phyloP scores from a whole-genome alignment of 1,140 invertebrate genomes.

The Bombus balteatus region DNA sequence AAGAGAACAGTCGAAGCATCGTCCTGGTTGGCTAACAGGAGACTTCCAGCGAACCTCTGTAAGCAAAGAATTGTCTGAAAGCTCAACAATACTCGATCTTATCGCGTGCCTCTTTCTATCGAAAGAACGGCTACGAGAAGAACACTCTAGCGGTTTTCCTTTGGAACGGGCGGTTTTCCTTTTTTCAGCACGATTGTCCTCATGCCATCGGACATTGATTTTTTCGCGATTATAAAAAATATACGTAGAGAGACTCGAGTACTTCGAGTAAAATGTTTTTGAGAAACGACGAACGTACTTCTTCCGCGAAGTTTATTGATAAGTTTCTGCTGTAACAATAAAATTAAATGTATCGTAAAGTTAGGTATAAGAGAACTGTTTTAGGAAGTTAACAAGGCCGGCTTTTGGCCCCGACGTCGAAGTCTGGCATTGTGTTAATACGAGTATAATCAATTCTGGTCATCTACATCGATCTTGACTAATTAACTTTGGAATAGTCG shows the following conservation, averaged over 20 bases:
- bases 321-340: not conserved
- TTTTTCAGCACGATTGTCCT: not conserved
- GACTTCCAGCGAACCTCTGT: constrained; percentile 27
- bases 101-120: constrained; percentile 21
- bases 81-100: constrained; percentile 37
- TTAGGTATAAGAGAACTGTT: not conserved
- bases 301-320: not conserved
- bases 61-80: constrained; percentile 41
- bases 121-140: not conserved
- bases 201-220: not conserved
- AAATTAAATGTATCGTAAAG: no score
- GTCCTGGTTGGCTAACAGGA: not conserved
- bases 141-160: not conserved
- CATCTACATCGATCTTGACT: not conserved
- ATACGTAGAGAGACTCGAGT: not conserved
- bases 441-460: not conserved
- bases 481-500: constrained; percentile 18
- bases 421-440: not conserved
- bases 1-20: constrained; percentile 14
- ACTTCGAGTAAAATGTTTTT: not conserved
- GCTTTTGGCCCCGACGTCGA: not conserved
- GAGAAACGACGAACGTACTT: not conserved
- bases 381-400: not conserved
- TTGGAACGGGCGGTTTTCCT: not conserved
- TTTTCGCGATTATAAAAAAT: not conserved